These are phyloP conservation scores for Menidia beryllina DNA, from an alignment of 2,113 vertebrate species.

Conservation along the genomic window DNA sequence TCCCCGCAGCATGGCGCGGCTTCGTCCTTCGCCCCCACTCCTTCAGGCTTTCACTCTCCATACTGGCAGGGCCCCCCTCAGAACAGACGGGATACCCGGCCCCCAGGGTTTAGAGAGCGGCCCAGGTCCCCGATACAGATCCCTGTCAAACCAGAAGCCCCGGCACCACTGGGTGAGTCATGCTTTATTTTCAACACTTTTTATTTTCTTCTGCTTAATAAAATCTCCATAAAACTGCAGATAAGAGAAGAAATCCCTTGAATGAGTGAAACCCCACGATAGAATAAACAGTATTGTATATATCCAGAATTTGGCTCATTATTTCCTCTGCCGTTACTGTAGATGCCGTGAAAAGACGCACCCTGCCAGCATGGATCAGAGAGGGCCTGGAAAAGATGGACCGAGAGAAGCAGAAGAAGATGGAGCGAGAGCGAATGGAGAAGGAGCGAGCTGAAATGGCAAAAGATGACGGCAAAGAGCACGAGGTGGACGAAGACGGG, in stretches of 20 bases:
- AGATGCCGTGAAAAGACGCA: constrained; percentile 96
- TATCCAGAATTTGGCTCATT: background rate
- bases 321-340: background rate
- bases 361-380: constrained; percentile 98
- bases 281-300: too few relatives aligned
- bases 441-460: constrained; percentile 92
- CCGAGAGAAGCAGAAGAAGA: constrained; percentile 95
- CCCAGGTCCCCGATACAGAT: constrained; percentile 93
- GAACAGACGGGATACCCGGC: constrained; percentile 92
- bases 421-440: constrained; percentile 95
- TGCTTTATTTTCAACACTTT: too few relatives aligned
- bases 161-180: constrained; percentile 89
- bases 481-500: constrained; percentile 83
- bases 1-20: constrained; percentile 93
- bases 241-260: too few relatives aligned
- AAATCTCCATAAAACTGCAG: too few relatives aligned
- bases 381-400: constrained; percentile 99
- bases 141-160: constrained; percentile 92
- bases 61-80: constrained; percentile 97
- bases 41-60: constrained; percentile 91
- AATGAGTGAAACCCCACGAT: background rate
- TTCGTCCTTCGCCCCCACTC: constrained; percentile 90
- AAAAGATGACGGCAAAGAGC: constrained; percentile 87
- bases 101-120: constrained; percentile 90
- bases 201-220: too few relatives aligned